Evolutionary conservation across 2,113 vertebrate genomes (phyloP).

Genomic region (Natator depressus): DNA sequence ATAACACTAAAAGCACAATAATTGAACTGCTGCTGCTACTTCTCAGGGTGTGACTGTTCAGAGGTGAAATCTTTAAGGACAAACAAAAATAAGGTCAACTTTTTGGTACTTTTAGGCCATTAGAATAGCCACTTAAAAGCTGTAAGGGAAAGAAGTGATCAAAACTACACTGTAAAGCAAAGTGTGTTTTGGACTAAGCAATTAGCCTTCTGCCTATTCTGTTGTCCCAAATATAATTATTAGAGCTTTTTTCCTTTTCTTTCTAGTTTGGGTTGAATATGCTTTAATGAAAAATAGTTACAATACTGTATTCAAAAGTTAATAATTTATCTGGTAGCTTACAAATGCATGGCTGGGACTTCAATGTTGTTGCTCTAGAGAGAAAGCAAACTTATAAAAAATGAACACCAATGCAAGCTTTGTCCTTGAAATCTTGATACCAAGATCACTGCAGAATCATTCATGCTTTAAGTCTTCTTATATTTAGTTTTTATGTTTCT

Average conservation of each 20-base stretch:
- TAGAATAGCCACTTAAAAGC: slow-evolving; percentile 28
- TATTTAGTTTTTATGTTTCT: no score
- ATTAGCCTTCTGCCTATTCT: not conserved
- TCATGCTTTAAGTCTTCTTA: slow-evolving; percentile 71
- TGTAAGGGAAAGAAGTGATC: not conserved
- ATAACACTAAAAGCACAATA: slow-evolving; percentile 81
- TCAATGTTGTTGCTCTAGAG: slow-evolving; percentile 33
- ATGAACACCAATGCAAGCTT: slow-evolving; percentile 27
- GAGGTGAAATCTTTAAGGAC: slow-evolving; percentile 80
- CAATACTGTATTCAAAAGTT: not conserved
- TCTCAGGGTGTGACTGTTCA: slow-evolving; percentile 64
- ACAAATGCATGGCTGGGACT: slow-evolving; percentile 23
- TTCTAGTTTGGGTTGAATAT: not conserved
- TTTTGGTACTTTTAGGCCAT: slow-evolving; percentile 35
- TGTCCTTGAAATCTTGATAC: slow-evolving; percentile 61
- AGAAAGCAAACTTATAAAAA: slow-evolving; percentile 56
- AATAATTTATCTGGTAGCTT: slow-evolving; percentile 54
- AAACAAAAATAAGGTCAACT: slow-evolving; percentile 65
- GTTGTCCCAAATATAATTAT: not conserved
- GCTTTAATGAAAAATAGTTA: slow-evolving; percentile 22
- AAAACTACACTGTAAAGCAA: not conserved
- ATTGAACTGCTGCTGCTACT: slow-evolving; percentile 75
- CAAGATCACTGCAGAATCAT: slow-evolving; percentile 43
- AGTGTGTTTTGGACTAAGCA: not conserved
- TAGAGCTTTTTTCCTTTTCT: not conserved